A percentile compares a stretch with the other conserved stretches of the same genome.
These are phyloP conservation scores for Bergia sp. DNA, from an alignment of 92 coral and sea anemone species.

Conservation along the genomic window DNA sequence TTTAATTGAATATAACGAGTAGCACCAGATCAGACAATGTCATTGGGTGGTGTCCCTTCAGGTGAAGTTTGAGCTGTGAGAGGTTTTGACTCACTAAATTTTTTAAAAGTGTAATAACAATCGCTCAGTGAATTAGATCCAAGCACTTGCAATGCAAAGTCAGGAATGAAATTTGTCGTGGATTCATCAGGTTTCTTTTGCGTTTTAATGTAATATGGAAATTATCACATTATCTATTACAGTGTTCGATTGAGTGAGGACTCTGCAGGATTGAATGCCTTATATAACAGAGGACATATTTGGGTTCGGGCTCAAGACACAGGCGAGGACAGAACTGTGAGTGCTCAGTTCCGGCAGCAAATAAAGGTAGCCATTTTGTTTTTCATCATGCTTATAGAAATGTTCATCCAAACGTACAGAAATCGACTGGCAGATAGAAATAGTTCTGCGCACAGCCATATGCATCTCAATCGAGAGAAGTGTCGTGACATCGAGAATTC, in stretches of 20 bases:
- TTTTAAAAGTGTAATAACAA: neutral
- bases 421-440: neutral
- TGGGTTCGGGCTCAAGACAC: slow-evolving; percentile 4
- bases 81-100: neutral
- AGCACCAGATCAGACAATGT: neutral
- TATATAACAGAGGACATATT: neutral
- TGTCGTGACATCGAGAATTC: neutral
- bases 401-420: neutral
- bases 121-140: neutral
- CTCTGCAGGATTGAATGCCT: neutral
- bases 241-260: neutral
- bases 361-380: slow-evolving; percentile 3
- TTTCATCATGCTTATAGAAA: neutral
- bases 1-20: neutral
- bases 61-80: slow-evolving; percentile 24
- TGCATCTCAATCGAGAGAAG: no score
- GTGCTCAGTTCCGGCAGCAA: slow-evolving; percentile 6
- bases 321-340: neutral
- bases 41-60: slow-evolving; percentile 9
- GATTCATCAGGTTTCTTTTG: neutral
- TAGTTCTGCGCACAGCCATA: neutral
- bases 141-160: neutral
- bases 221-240: neutral
- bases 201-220: neutral
- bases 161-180: neutral